Conservation (phyloP, 2,888 invertebrate genomes). For the Blastobasis lacticolella region DNA sequence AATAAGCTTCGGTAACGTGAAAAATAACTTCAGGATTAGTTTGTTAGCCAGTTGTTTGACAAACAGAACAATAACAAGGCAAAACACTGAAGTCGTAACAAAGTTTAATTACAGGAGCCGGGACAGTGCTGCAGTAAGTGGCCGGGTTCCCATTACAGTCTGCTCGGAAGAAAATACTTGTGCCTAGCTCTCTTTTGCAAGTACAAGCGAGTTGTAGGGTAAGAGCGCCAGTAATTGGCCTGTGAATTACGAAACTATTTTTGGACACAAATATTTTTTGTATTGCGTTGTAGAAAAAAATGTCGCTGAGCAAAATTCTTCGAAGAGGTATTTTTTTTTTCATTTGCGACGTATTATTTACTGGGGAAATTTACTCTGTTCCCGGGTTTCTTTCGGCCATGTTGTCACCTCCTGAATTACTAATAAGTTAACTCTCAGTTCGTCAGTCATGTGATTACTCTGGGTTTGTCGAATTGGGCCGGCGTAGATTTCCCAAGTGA, state of each 20-base stretch:
- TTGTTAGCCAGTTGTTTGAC: no score
- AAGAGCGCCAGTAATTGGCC: not conserved
- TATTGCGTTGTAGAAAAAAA: not conserved
- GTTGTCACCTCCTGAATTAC: not conserved
- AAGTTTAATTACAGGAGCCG: no score
- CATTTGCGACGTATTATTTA: not conserved
- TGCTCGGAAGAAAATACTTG: no score
- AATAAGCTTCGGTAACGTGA: no score
- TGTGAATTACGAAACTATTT: slow-evolving; percentile 2
- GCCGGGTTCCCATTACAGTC: no score
- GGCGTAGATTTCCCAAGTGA: slow-evolving; percentile 1
- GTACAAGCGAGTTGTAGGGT: not conserved
- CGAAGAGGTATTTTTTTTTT: not conserved
- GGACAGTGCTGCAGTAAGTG: no score
- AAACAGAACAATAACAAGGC: no score
- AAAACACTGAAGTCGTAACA: no score
- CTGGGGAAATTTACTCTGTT: not conserved
- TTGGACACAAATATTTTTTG: not conserved
- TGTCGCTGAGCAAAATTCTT: not conserved
- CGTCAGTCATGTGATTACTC: not conserved
- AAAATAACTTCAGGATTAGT: no score
- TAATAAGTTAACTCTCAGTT: not conserved
- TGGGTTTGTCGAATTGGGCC: not conserved
- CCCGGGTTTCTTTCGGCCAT: not conserved
- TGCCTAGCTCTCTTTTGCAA: no score